phyloP scores from a whole-genome alignment of 2,797 vertebrate species.

The Percopsis omiscomaycus region DNA sequence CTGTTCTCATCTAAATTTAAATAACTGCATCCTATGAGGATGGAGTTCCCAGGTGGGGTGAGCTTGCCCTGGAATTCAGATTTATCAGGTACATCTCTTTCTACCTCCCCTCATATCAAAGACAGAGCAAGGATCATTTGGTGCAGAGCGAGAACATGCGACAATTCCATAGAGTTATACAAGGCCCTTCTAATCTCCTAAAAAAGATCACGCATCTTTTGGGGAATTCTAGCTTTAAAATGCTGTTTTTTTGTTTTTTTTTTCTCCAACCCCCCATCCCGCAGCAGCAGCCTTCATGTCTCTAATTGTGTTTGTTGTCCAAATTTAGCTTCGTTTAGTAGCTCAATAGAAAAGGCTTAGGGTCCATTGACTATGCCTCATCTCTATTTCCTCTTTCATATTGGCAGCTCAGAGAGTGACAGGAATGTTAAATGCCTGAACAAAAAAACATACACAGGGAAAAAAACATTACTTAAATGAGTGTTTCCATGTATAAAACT shows the following conservation, averaged over 20 bases:
- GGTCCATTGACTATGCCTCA: slow-evolving; percentile 1
- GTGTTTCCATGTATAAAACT: too few species aligned
- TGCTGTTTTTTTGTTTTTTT: background rate
- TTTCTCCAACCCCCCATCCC: background rate
- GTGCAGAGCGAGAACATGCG: slow-evolving; percentile 42
- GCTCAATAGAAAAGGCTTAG: slow-evolving; percentile 13
- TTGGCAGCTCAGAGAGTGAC: slow-evolving; percentile 20
- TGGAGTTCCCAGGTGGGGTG: slow-evolving; percentile 59
- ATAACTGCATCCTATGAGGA: slow-evolving; percentile 44
- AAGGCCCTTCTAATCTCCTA: slow-evolving; percentile 25
- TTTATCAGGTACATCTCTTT: slow-evolving; percentile 52
- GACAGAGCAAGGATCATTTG: slow-evolving; percentile 45
- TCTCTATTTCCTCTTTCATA: slow-evolving; percentile 13
- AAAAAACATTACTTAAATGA: slow-evolving; percentile 16
- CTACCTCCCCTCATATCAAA: slow-evolving; percentile 50
- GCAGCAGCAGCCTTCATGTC: background rate
- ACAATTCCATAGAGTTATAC: slow-evolving; percentile 36
- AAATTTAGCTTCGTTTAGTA: slow-evolving; percentile 14
- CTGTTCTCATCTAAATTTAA: slow-evolving; percentile 52
- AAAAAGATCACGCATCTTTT: slow-evolving; percentile 11
- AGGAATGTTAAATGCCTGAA: slow-evolving; percentile 20
- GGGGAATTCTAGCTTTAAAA: slow-evolving; percentile 5
- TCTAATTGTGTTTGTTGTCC: slow-evolving; percentile 14
- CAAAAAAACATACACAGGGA: background rate
- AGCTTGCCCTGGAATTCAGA: slow-evolving; percentile 63